Evolutionary conservation across 2,797 vertebrate genomes (phyloP), one percentile per base, ranked within the genome.

Genomic region (Petrocephalus sullivani): DNA sequence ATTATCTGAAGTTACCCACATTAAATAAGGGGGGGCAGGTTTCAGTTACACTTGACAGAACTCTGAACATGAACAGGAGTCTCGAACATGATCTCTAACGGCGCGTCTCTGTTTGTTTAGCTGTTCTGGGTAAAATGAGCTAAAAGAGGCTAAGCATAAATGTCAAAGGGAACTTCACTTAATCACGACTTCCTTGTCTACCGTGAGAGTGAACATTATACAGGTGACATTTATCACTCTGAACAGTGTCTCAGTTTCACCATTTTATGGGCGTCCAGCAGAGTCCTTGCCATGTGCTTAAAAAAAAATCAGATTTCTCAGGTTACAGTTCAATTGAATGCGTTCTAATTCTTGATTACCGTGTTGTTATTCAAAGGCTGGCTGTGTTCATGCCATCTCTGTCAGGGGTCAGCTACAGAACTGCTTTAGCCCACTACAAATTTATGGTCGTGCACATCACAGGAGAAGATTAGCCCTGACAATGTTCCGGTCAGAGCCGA

Each of bases 41-140:
- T 92, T 90, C 37, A 21, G 90, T 92, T 92, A 89, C 92, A 89
- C 87, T 19, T 89, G 75, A 61, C 67, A 37, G 78, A 87, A 89
- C 88, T 46, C 89, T 88, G 61, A 88, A 83, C 82, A 89, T 90
- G 90, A 89, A 90, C 87, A 49, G 46, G 78, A 91, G 89, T 87
- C 60, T 21, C 89, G 41, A 90, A 90, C 87, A 57, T 67, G 85
- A 92, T 91, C 90, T 28, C 87, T 87, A 88, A 90, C 91, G 90
- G 90, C 56, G 78, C 84, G 90, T 87, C 89, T 84, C 87, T 91
- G 91, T 91, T 92, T 92, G 90, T 91, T 91, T 93, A 91, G 88
- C 88, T 89, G 86, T 87, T 71, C 90, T 33, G 58, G 54, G 78
- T 89, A 90, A 92, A 87, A 81, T 86, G 28, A 88, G 89, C 89